These are phyloP conservation scores for Syrrhaptes paradoxus DNA, from an alignment of 2,113 vertebrate genomes.

Conservation along the genomic window DNA sequence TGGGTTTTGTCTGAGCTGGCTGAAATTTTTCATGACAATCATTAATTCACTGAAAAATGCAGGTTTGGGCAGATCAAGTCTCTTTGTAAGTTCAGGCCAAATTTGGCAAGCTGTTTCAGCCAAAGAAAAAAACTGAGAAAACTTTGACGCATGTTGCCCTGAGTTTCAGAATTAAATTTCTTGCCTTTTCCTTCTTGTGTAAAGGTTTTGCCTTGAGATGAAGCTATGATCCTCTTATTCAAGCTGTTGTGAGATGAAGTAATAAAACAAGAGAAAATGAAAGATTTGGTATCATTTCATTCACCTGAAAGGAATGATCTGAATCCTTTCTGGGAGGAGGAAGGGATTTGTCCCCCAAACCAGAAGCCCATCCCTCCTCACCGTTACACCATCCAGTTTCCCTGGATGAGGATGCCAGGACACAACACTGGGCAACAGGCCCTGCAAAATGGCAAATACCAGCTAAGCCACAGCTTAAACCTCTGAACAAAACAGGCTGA, in stretches of 20 bases:
- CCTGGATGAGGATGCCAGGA: neutral
- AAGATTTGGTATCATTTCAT: neutral
- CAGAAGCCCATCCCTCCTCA: neutral
- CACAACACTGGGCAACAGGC: neutral
- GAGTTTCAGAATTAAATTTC: neutral
- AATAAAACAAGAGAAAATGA: neutral
- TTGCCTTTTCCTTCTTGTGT: neutral
- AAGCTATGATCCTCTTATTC: neutral
- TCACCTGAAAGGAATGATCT: neutral
- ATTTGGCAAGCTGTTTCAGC: constrained; percentile 26
- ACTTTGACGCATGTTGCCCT: neutral
- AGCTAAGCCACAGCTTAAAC: neutral
- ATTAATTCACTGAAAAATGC: constrained; percentile 62
- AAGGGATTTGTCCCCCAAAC: neutral
- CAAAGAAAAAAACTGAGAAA: neutral
- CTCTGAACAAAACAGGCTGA: neutral
- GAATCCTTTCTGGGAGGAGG: neutral
- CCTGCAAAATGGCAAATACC: neutral
- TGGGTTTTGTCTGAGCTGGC: constrained; percentile 58
- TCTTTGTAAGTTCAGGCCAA: constrained; percentile 17
- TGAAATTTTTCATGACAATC: constrained; percentile 58
- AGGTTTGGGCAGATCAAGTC: constrained; percentile 47
- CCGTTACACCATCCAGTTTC: neutral
- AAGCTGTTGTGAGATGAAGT: neutral
- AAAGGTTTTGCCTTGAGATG: neutral